Evolutionary conservation across 2,888 invertebrate genomes (phyloP), one percentile per base, ranked within the genome.

Genomic region (Heliconius ismenius): DNA sequence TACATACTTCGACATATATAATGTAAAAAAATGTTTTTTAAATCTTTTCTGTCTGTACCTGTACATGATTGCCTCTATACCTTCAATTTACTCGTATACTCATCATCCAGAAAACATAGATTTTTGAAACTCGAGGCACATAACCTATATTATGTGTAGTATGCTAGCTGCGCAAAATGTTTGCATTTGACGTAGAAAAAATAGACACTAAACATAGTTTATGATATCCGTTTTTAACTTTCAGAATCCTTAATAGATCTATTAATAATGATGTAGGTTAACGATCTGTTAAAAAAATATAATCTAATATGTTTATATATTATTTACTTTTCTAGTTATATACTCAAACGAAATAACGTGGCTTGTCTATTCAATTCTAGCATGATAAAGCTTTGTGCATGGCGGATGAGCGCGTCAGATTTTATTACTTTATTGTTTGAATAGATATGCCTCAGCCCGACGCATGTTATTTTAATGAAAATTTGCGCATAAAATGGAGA

Each of bases 341-440:
- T 65, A 65, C 39, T 39, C 15, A 65, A 65, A 58, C 32, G 24
- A 60, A 28, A 76, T 73, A 74, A 69, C 79, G 76, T 83, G 83
- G 84, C 86, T 85, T 85, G 81, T 82, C 78, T 80, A 86, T 88
- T 86, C 86, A 86, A 89, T 89, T 90, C 88, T 89, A 92, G 94
- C 94, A 94, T 94, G 94, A 90, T 87, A 90, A 90, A 90, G 94
- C 94, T 94, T 94, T 88, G 89, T 93, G 94, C 94, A 94, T 94
- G 94, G 93, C 92, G 92, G 92, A 92, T 90, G 86, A 89, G 83
- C 88, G 84, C 87, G 89, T 92, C 92, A 92, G 88, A 87, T 90
- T 93, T 91, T 89, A 89, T 90, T 79, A 80, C 80, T 78, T 91
- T 90, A 86, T 76, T 93, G 92, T 92, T 91, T 90, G 82, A 84